Evolutionary conservation across 2,797 vertebrate species (phyloP).

Genomic region (Erpetoichthys calabaricus): DNA sequence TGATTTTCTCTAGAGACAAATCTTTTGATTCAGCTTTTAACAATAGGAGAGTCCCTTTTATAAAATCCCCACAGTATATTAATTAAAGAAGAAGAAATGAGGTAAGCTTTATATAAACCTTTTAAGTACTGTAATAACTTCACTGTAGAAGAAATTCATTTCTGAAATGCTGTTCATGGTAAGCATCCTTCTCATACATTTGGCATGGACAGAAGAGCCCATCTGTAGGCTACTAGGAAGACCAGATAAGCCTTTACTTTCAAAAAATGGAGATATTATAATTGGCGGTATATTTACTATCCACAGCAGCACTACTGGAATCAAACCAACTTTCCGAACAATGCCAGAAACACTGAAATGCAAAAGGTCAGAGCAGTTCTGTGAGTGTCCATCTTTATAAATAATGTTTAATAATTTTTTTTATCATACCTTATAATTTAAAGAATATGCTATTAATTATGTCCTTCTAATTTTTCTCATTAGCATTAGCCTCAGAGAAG

Average conservation of each 20-base stretch:
- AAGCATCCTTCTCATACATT: constrained; percentile 26
- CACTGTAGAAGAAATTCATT: background rate
- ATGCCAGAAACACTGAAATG: constrained; percentile 15
- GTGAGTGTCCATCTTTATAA: too few relatives aligned
- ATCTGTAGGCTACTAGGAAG: constrained; percentile 6
- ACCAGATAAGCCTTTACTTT: constrained; percentile 3
- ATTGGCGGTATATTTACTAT: constrained; percentile 13
- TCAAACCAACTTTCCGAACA: constrained; percentile 32
- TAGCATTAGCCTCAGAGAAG: constrained; percentile 23
- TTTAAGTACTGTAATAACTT: background rate
- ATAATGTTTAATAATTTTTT: too few relatives aligned
- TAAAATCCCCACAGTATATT: too few relatives aligned
- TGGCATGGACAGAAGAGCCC: constrained; percentile 20
- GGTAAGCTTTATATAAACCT: constrained; percentile 2
- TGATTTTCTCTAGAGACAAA: too few relatives aligned
- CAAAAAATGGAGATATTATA: constrained; percentile 5
- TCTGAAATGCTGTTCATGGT: constrained; percentile 16
- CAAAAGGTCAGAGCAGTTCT: constrained; percentile 12
- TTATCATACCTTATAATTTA: too few relatives aligned
- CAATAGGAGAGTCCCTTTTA: background rate
- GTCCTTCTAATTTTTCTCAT: background rate
- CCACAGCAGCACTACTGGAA: constrained; percentile 6
- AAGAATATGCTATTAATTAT: too few relatives aligned
- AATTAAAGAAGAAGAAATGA: background rate
- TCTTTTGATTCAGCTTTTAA: background rate